A percentile compares a stretch with the other conserved stretches of the same genome.
These are phyloP conservation scores for Drosophila pseudoananassae DNA, from an alignment of 1,140 invertebrate species.

Conservation along the genomic window DNA sequence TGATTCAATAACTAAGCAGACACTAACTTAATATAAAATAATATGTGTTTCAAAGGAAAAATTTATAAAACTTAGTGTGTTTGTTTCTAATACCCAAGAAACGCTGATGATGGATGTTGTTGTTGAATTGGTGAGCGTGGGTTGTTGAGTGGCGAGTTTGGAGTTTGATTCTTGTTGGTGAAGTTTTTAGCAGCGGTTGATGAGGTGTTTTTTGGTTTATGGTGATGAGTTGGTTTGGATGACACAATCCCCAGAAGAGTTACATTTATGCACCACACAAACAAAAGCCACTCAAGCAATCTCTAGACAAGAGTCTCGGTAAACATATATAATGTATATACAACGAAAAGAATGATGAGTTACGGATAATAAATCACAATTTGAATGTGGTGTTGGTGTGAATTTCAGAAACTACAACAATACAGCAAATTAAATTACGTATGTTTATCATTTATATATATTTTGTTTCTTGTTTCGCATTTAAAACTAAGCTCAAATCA, in stretches of 20 bases:
- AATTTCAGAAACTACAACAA: constrained; percentile 71
- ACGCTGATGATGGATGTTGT: constrained; percentile 25
- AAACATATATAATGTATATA: constrained; percentile 38
- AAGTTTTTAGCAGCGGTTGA: constrained; percentile 30
- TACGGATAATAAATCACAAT: constrained; percentile 32
- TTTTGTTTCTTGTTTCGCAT: constrained; percentile 30
- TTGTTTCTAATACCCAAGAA: constrained; percentile 48
- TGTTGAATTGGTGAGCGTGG: constrained; percentile 22
- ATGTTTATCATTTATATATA: constrained; percentile 60
- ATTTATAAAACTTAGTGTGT: constrained; percentile 48
- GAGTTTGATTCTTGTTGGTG: constrained; percentile 25
- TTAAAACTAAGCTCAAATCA: constrained; percentile 45
- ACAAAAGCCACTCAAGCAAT: constrained; percentile 52
- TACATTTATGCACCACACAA: constrained; percentile 50
- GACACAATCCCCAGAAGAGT: constrained; percentile 43
- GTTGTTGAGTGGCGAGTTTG: constrained; percentile 31
- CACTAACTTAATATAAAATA: constrained; percentile 46
- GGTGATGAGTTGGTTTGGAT: constrained; percentile 24
- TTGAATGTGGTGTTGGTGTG: constrained; percentile 29
- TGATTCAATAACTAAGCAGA: constrained; percentile 30
- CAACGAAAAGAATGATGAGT: constrained; percentile 32
- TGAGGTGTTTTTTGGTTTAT: constrained; percentile 19
- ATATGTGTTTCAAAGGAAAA: constrained; percentile 15
- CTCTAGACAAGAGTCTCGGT: constrained; percentile 49
- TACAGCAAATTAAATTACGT: constrained; percentile 76